Evolutionary conservation across 2,113 vertebrate species (phyloP).

Genomic region (Pangasianodon hypophthalmus): DNA sequence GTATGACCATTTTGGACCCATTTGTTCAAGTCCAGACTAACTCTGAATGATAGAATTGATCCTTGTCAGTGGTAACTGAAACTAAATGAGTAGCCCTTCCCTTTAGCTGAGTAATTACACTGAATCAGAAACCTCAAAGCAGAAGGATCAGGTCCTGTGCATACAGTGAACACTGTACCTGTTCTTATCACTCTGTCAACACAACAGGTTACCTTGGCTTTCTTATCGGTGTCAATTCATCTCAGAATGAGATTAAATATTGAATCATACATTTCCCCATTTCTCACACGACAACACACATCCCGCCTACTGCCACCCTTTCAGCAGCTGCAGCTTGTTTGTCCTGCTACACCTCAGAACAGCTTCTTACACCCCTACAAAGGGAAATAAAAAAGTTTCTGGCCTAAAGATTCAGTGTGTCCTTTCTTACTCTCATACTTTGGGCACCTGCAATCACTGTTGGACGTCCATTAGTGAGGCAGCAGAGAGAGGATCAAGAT

Average conservation of each 20-base stretch:
- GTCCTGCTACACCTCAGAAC: constrained; percentile 43
- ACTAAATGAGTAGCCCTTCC: background rate
- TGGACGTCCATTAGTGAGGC: constrained; percentile 67
- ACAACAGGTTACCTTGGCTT: constrained; percentile 49
- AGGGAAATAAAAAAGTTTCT: constrained; percentile 51
- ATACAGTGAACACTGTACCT: constrained; percentile 34
- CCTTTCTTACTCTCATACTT: constrained; percentile 53
- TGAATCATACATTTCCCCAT: constrained; percentile 45
- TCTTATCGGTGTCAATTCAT: constrained; percentile 57
- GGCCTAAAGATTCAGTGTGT: constrained; percentile 39
- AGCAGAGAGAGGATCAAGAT: constrained; percentile 72
- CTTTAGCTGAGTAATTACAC: background rate
- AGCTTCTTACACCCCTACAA: constrained; percentile 45
- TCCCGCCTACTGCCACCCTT: constrained; percentile 31
- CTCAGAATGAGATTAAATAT: constrained; percentile 49
- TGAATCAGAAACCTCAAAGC: constrained; percentile 10
- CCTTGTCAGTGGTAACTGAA: background rate
- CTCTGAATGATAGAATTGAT: background rate
- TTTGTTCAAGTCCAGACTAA: background rate
- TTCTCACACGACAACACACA: constrained; percentile 38
- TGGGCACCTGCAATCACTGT: constrained; percentile 58
- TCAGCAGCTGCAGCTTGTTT: constrained; percentile 46
- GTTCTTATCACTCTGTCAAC: constrained; percentile 60
- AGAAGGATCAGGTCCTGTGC: constrained; percentile 28
- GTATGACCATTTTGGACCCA: background rate